Conservation (phyloP, 2,113 vertebrate species). For the Hyla sarda region DNA sequence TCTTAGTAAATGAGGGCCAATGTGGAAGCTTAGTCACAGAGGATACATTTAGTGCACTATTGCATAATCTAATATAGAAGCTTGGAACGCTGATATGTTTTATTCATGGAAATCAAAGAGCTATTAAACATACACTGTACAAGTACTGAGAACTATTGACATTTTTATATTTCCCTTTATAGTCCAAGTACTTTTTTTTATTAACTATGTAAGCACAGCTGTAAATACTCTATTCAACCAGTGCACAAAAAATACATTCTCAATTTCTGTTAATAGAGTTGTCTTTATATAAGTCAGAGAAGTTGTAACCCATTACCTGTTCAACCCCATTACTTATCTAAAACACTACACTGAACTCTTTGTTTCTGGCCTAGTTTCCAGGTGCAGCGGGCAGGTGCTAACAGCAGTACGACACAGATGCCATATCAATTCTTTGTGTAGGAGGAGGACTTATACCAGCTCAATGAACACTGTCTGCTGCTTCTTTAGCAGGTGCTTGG, state of each 20-base stretch:
- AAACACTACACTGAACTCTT: not conserved
- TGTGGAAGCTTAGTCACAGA: not conserved
- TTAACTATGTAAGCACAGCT: conserved; percentile 37
- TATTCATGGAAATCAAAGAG: not conserved
- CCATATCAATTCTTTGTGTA: not conserved
- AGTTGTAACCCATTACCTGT: conserved; percentile 27
- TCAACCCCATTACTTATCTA: conserved; percentile 37
- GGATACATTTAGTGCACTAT: not conserved
- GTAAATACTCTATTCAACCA: not conserved
- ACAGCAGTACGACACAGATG: not conserved
- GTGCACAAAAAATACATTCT: not conserved
- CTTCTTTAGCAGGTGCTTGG: not conserved
- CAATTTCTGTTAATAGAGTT: conserved; percentile 3
- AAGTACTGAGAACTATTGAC: not conserved
- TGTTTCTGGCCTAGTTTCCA: not conserved
- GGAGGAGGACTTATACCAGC: not conserved
- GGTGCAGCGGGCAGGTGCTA: conserved; percentile 36
- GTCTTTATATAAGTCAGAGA: conserved; percentile 18
- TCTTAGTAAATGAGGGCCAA: too few species aligned
- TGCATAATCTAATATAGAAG: not conserved
- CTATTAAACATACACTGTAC: not conserved
- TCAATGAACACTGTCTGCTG: not conserved
- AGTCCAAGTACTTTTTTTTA: not conserved
- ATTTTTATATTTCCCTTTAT: not conserved
- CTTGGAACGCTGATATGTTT: not conserved